Evolutionary conservation across 2,888 invertebrate species (phyloP).

Genomic region (Heteromyza rotundicornis): DNA sequence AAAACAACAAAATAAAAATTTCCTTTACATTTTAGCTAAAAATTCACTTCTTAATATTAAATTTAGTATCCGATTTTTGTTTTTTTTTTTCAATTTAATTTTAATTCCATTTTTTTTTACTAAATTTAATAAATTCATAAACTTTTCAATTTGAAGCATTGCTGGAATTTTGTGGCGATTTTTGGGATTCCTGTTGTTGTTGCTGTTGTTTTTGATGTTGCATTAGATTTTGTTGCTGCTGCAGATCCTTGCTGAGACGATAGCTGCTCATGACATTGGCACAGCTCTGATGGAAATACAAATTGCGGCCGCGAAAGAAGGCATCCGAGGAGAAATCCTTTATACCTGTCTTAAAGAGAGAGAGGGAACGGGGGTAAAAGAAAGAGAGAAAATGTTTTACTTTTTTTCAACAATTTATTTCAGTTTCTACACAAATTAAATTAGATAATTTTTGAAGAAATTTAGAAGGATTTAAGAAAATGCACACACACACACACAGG

Average conservation of each 20-base stretch:
- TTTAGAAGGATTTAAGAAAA: neutral
- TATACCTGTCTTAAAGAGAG: conserved; percentile 59
- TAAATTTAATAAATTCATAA: conserved; percentile 7
- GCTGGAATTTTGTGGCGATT: conserved; percentile 31
- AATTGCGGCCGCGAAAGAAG: conserved; percentile 59
- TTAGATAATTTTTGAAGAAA: neutral
- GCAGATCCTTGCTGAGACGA: conserved; percentile 55
- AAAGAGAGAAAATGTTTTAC: neutral
- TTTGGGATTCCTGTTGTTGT: conserved; percentile 28
- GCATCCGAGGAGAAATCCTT: conserved; percentile 60
- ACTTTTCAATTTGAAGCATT: conserved; percentile 14
- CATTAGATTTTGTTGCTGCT: conserved; percentile 52
- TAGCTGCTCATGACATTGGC: conserved; percentile 62
- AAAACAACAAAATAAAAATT: neutral
- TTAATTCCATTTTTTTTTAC: neutral
- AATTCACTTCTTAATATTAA: neutral
- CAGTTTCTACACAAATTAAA: no score
- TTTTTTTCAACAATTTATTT: conserved; percentile 7
- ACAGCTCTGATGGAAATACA: conserved; percentile 61
- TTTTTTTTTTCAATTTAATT: neutral
- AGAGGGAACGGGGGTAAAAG: conserved; percentile 21
- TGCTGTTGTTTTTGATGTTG: conserved; percentile 38
- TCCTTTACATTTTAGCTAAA: conserved; percentile 5
- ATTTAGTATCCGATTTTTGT: neutral
- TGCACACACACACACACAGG: no score